A percentile compares a stretch with the other conserved stretches of the same genome.
These are phyloP conservation scores for Malurus leucopterus DNA, from an alignment of 2,797 vertebrate genomes.

Conservation along the genomic window DNA sequence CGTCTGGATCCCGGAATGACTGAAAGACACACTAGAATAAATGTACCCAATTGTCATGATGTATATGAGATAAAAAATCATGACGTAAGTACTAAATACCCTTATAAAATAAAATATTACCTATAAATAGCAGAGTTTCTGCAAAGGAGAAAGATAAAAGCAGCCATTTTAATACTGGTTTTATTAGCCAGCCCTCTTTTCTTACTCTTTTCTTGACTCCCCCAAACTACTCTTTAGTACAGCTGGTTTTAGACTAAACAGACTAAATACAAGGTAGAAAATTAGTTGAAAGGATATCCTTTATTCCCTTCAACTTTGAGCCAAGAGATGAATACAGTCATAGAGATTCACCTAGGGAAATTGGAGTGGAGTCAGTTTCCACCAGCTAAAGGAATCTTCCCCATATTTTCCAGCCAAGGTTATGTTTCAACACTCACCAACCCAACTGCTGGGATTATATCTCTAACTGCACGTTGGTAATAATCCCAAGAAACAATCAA, in stretches of 20 bases:
- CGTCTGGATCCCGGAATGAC: neutral
- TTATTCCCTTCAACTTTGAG: neutral
- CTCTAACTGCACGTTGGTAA: neutral
- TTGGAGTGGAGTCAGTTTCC: neutral
- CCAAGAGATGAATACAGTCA: neutral
- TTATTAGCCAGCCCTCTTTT: neutral
- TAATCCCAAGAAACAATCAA: neutral
- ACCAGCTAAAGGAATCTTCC: neutral
- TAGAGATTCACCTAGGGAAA: neutral
- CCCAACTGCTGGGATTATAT: neutral
- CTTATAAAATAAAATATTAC: neutral
- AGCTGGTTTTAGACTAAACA: neutral
- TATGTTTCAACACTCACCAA: neutral
- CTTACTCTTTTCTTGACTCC: neutral
- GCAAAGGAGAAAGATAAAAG: neutral
- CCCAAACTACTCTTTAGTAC: neutral
- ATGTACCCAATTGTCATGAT: neutral
- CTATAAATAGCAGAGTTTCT: neutral
- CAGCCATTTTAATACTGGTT: neutral
- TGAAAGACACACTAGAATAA: neutral
- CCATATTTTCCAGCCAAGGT: neutral
- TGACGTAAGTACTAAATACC: accelerated
- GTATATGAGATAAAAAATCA: neutral
- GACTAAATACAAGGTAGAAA: neutral
- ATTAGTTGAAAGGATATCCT: neutral